Evolutionary conservation across 2,888 invertebrate species (phyloP), one percentile per base, ranked within the genome.

Genomic region (Agrochola lychnidis): DNA sequence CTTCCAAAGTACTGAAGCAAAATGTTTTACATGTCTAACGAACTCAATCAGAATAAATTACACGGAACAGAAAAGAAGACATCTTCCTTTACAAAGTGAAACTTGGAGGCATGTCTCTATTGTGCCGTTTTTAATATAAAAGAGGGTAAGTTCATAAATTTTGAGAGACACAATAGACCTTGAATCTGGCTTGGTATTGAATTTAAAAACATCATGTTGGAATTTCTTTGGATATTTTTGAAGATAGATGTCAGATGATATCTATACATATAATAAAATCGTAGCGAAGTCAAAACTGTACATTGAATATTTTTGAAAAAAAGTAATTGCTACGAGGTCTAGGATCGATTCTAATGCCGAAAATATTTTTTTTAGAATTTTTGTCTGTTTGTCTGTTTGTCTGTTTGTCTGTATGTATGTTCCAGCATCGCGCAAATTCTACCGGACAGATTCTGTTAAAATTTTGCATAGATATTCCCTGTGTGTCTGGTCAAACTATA

Each of bases 31-130:
- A 77, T 82, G 25, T 36, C 6, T 78, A 78, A 68, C 45, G 69
- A 83, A 62, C 42, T 56, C 7, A 79, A 78, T 83, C 36, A 62
- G 48, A 83, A 83, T 78, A 83, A 79, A 83, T 83, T 83, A 79
- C 1, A 16, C 16, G 61, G 53, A 42, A 42, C 48, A 42, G 30
- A 30, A 68, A 16, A 14, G 56, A 40, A 42, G 40, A 62, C 40
- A 56, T 56, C 1, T 42, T 79, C 25, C 68, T 42, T 78, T 36
- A 30, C 22, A 83, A 83, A 57, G 25, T 57, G 6, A 22, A 57
- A 68, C 69, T 78, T 66, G 16, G 48, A 42, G 25, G 48, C 25
- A 51, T 45, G 25, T 12, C 16, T 4, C 25, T n/a, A 36, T 78
- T 79, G 69, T 79, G 9, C 25, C 10, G 25, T 36, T n/a, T 82